These are phyloP conservation scores for Bombus picipes DNA, from an alignment of 1,140 invertebrate species.

Conservation along the genomic window DNA sequence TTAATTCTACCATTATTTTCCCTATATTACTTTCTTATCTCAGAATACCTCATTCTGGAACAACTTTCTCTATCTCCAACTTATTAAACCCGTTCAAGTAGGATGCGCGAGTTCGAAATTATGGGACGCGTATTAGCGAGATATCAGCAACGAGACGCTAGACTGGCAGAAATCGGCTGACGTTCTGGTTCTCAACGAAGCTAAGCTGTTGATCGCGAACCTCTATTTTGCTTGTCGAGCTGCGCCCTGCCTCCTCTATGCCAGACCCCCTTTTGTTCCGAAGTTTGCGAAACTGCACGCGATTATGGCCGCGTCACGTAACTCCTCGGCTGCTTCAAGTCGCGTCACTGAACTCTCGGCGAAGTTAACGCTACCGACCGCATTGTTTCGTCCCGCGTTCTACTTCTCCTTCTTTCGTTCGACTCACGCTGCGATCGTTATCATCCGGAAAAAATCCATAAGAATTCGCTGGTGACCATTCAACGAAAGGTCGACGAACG, in stretches of 20 bases:
- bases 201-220: constrained; percentile 44
- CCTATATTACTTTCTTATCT: too few relatives aligned
- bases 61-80: background rate
- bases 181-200: constrained; percentile 11
- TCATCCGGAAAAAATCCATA: background rate
- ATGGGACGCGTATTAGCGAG: background rate
- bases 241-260: constrained; percentile 31
- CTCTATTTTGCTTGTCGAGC: constrained; percentile 43
- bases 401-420: constrained; percentile 33
- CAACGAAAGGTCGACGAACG: background rate
- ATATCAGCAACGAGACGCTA: background rate
- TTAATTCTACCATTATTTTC: too few relatives aligned
- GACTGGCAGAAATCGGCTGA: constrained; percentile 42
- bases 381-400: constrained; percentile 46
- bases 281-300: constrained; percentile 74
- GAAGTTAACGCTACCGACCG: constrained; percentile 68
- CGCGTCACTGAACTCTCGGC: constrained; percentile 67
- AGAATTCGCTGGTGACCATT: background rate
- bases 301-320: constrained; percentile 76
- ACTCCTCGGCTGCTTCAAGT: constrained; percentile 64
- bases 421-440: constrained; percentile 12
- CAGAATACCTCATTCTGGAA: background rate
- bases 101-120: background rate
- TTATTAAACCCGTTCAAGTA: too few relatives aligned
- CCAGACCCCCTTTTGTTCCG: constrained; percentile 63